Evolutionary conservation across 2,797 vertebrate species (phyloP).

Genomic region (Oophaga sylvatica): DNA sequence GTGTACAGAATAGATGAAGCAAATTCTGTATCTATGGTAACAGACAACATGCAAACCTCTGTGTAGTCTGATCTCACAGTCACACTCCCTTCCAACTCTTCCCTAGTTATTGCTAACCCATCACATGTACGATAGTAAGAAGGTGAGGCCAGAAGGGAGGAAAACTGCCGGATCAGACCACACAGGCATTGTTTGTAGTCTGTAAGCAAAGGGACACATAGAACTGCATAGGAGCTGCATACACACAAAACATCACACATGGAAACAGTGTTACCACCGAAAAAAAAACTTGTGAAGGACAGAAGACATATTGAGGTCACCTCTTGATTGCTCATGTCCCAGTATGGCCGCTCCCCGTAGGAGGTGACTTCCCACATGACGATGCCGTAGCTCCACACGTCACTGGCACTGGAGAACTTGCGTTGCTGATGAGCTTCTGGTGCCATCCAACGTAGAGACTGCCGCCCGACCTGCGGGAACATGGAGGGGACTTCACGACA

Average conservation of each 20-base stretch:
- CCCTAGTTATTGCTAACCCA: not conserved
- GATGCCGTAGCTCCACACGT: slow-evolving; percentile 81
- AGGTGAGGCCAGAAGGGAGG: too few species aligned
- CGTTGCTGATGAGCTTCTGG: slow-evolving; percentile 79
- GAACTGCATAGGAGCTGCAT: too few species aligned
- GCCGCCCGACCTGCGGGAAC: slow-evolving; percentile 74
- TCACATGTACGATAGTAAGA: not conserved
- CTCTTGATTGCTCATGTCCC: slow-evolving; percentile 81
- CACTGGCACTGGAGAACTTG: slow-evolving; percentile 78
- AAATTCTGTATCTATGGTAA: too few species aligned
- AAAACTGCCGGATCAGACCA: too few species aligned
- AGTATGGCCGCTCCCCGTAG: slow-evolving; percentile 80
- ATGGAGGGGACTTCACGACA: not conserved
- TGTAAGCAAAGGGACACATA: not conserved
- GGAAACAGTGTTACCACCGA: not conserved
- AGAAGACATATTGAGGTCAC: slow-evolving; percentile 63
- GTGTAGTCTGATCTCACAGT: too few species aligned
- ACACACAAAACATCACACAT: not conserved
- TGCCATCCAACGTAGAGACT: slow-evolving; percentile 80
- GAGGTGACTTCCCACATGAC: slow-evolving; percentile 83
- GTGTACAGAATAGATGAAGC: too few species aligned
- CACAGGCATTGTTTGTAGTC: too few species aligned
- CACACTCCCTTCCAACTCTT: too few species aligned
- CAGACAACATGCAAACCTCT: too few species aligned
- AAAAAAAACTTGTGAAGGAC: not conserved